A percentile compares a stretch with the other conserved stretches of the same genome.
These are phyloP conservation scores for Halictus quadricinctus DNA, from an alignment of 2,888 invertebrate genomes.

Conservation along the genomic window DNA sequence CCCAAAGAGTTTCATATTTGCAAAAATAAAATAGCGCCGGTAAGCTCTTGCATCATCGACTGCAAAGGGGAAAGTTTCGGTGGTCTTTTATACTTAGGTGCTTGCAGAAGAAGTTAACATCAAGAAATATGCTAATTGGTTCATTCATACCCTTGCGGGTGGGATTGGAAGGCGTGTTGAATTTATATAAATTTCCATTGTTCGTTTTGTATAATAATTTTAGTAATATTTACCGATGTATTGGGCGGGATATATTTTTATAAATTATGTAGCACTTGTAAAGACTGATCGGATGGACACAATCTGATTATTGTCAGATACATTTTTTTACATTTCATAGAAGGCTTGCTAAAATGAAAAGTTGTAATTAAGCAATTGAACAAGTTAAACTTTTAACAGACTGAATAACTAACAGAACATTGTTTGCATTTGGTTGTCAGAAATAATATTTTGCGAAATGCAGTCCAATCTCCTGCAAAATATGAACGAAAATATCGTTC, in stretches of 20 bases:
- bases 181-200: background rate
- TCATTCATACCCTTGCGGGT: background rate
- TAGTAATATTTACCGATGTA: background rate
- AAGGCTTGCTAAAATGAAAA: too few species aligned
- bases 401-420: too few species aligned
- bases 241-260: background rate
- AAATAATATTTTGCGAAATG: too few species aligned
- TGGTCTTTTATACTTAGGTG: background rate
- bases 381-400: too few species aligned
- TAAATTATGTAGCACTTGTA: background rate
- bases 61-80: background rate
- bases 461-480: too few species aligned
- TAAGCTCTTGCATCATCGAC: background rate
- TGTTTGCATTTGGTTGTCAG: too few species aligned
- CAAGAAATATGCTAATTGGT: background rate
- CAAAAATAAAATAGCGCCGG: conserved; percentile 1
- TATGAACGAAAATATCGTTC: too few species aligned
- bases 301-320: background rate
- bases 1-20: conserved; percentile 7
- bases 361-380: too few species aligned
- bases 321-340: background rate
- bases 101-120: conserved; percentile 1
- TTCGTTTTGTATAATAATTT: background rate
- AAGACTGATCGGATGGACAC: background rate
- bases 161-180: background rate